phyloP scores from a whole-genome alignment of 2,888 invertebrate genomes.

The Tetropium fuscum region DNA sequence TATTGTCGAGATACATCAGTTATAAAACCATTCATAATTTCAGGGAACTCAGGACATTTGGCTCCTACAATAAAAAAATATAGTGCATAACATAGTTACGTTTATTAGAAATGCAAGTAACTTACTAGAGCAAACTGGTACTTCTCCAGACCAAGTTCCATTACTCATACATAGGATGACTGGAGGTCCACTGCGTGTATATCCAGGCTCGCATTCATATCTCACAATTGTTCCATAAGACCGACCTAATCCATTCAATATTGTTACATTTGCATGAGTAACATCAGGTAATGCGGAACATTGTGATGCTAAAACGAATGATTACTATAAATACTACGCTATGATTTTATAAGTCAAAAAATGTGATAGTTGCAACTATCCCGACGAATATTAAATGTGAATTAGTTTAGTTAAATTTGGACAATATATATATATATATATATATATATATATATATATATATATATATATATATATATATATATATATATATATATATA shows the following conservation, averaged over 20 bases:
- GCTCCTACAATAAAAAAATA: constrained; percentile 66
- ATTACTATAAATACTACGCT: too few species aligned
- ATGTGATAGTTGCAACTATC: too few species aligned
- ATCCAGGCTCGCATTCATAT: constrained; percentile 93
- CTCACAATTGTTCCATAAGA: constrained; percentile 95
- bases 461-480: too few species aligned
- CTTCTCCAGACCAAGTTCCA: constrained; percentile 94
- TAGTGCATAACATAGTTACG: neutral
- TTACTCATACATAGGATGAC: constrained; percentile 95
- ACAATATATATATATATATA: neutral
- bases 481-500: too few species aligned
- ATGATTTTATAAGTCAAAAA: too few species aligned
- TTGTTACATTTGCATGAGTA: constrained; percentile 86
- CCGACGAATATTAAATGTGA: too few species aligned
- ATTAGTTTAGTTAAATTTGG: neutral
- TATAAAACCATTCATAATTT: constrained; percentile 88
- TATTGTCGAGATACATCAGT: constrained; percentile 83
- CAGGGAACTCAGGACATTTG: constrained; percentile 79
- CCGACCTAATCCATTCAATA: constrained; percentile 90
- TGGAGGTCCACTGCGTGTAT: constrained; percentile 88
- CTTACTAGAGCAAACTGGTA: constrained; percentile 86
- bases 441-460: too few species aligned
- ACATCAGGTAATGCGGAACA: constrained; percentile 90
- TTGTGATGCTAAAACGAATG: constrained; percentile 87
- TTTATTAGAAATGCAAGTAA: too few species aligned